These are phyloP conservation scores for Hyposmocoma kahamanoa DNA, from an alignment of 1,140 invertebrate species.

Conservation along the genomic window DNA sequence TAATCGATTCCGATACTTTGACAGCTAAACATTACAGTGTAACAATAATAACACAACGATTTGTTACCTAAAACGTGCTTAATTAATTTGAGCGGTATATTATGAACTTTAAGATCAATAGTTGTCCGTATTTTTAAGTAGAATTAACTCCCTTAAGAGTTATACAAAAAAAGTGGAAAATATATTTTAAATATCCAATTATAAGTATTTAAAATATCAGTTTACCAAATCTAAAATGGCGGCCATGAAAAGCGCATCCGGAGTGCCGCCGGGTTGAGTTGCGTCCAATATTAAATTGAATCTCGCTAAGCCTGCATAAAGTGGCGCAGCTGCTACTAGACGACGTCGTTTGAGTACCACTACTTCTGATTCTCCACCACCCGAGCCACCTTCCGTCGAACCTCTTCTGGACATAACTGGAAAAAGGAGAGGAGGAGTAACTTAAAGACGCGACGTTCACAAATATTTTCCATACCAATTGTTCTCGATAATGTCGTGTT, in stretches of 20 bases:
- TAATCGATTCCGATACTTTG: no score
- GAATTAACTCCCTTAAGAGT: background rate
- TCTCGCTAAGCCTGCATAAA: constrained; percentile 87
- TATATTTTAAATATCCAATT: no score
- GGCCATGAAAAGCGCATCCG: constrained; percentile 96
- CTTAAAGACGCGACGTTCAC: no score
- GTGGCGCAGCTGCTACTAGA: constrained; percentile 81
- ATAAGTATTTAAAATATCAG: constrained; percentile 6
- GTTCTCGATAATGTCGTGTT: no score
- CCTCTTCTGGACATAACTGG: constrained; percentile 87
- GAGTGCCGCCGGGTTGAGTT: constrained; percentile 94
- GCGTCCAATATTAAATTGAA: constrained; percentile 95
- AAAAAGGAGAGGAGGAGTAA: no score
- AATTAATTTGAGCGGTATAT: no score
- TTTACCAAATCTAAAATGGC: constrained; percentile 94
- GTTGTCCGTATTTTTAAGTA: background rate
- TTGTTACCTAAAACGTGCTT: no score
- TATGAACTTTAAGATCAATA: background rate
- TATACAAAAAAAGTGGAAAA: background rate
- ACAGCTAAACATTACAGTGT: no score
- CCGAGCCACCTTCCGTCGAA: constrained; percentile 85
- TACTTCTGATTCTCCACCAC: constrained; percentile 87
- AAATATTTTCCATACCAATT: no score
- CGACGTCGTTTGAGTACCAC: constrained; percentile 90
- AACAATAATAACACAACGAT: no score